phyloP scores from a whole-genome alignment of 2,888 invertebrate genomes.

The Synergus laeviventris region DNA sequence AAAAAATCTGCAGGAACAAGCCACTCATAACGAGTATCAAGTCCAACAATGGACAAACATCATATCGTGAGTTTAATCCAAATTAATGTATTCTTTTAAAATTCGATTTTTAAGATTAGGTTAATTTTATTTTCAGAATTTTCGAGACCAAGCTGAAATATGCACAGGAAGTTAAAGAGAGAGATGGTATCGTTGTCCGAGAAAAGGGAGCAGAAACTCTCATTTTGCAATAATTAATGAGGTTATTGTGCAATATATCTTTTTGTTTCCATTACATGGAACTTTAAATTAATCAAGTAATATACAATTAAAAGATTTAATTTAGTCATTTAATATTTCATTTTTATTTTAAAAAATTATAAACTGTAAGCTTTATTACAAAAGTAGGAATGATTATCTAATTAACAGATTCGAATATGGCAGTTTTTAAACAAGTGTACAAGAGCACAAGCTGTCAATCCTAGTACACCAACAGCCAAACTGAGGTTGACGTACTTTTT shows the following conservation, averaged over 20 bases:
- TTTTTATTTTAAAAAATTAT: not conserved
- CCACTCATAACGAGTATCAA: constrained; percentile 60
- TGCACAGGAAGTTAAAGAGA: constrained; percentile 77
- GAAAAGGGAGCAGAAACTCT: constrained; percentile 82
- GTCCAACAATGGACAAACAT: constrained; percentile 68
- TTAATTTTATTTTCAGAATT: constrained; percentile 71
- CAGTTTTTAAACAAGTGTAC: constrained; percentile 43
- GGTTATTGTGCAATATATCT: not conserved
- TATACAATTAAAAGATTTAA: not conserved
- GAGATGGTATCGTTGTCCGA: constrained; percentile 79
- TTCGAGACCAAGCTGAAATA: constrained; percentile 79
- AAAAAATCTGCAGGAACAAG: constrained; percentile 77
- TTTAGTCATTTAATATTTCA: not conserved
- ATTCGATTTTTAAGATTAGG: not conserved
- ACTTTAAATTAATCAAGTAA: constrained; percentile 1
- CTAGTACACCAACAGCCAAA: constrained; percentile 44
- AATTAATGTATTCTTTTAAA: constrained; percentile 3
- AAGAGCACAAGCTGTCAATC: constrained; percentile 47
- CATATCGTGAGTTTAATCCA: constrained; percentile 58
- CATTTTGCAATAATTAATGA: constrained; percentile 74
- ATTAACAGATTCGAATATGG: constrained; percentile 27
- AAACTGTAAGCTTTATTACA: not conserved
- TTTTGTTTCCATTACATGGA: not conserved
- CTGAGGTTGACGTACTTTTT: constrained; percentile 11
- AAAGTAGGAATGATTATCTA: constrained; percentile 15